Conservation (phyloP, 2,113 vertebrate species). For the Dicentrarchus labrax region DNA sequence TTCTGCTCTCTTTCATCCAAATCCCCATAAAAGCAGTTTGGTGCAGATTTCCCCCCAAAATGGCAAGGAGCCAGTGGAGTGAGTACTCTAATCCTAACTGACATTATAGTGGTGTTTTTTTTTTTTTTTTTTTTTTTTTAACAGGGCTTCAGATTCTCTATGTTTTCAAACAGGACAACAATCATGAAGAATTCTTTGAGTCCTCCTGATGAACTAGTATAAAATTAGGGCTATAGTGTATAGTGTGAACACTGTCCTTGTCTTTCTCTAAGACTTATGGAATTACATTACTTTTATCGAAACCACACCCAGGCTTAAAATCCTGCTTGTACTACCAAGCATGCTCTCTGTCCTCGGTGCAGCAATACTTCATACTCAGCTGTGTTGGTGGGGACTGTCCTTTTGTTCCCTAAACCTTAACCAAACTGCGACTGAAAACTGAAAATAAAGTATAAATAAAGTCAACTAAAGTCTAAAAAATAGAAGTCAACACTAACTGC, state of each 20-base stretch:
- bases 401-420: too few relatives aligned
- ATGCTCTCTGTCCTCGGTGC: too few relatives aligned
- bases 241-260: neutral
- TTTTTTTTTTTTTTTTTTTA: neutral
- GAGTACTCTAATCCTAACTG: conserved; percentile 33
- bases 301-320: neutral
- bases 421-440: too few relatives aligned
- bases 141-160: neutral
- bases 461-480: too few relatives aligned
- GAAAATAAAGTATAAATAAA: too few relatives aligned
- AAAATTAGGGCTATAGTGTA: neutral
- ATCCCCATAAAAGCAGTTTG: conserved; percentile 47
- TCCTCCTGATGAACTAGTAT: neutral
- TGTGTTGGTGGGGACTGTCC: too few relatives aligned
- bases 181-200: neutral
- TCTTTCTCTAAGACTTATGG: too few relatives aligned
- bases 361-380: too few relatives aligned
- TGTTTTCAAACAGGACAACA: neutral
- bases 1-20: conserved; percentile 47
- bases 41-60: conserved; percentile 19
- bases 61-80: neutral
- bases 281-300: neutral
- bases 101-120: neutral
- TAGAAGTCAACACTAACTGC: too few relatives aligned
- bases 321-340: too few relatives aligned